Evolutionary conservation across 2,888 invertebrate species (phyloP).

Genomic region (Brachyopa scutellaris): DNA sequence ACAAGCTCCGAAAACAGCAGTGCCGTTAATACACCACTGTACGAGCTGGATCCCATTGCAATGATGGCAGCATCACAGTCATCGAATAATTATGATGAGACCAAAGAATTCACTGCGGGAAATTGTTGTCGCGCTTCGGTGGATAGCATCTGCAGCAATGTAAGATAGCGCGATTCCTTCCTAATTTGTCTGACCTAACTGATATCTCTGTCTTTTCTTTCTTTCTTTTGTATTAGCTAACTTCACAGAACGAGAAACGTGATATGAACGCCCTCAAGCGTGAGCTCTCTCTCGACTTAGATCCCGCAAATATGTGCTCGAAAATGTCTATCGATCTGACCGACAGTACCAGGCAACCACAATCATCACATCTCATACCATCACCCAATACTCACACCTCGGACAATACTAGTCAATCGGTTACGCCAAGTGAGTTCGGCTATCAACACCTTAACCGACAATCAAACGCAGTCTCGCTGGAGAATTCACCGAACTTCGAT

Average conservation of each 20-base stretch:
- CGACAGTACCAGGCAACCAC: conserved; percentile 74
- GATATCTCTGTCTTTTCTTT: background rate
- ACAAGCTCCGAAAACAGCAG: conserved; percentile 82
- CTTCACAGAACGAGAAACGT: conserved; percentile 77
- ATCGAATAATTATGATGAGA: conserved; percentile 66
- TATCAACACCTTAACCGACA: conserved; percentile 81
- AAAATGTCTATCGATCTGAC: conserved; percentile 76
- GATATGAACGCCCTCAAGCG: conserved; percentile 81
- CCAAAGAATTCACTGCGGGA: conserved; percentile 75
- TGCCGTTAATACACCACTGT: conserved; percentile 81
- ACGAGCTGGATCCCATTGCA: conserved; percentile 79
- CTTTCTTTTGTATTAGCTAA: conserved; percentile 72
- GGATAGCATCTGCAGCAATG: conserved; percentile 79
- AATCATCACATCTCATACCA: conserved; percentile 74
- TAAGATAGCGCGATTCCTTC: conserved; percentile 70
- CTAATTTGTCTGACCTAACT: background rate
- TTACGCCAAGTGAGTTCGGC: conserved; percentile 82
- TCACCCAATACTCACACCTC: conserved; percentile 79
- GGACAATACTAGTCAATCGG: conserved; percentile 82
- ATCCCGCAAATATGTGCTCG: conserved; percentile 74
- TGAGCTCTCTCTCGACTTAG: conserved; percentile 80
- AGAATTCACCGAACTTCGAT: conserved; percentile 80
- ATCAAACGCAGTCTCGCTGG: conserved; percentile 80
- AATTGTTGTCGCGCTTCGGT: conserved; percentile 78
- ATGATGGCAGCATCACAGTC: conserved; percentile 75